These are phyloP conservation scores for Anguilla pacifica DNA, from an alignment of 2,797 vertebrate species.

Conservation along the genomic window DNA sequence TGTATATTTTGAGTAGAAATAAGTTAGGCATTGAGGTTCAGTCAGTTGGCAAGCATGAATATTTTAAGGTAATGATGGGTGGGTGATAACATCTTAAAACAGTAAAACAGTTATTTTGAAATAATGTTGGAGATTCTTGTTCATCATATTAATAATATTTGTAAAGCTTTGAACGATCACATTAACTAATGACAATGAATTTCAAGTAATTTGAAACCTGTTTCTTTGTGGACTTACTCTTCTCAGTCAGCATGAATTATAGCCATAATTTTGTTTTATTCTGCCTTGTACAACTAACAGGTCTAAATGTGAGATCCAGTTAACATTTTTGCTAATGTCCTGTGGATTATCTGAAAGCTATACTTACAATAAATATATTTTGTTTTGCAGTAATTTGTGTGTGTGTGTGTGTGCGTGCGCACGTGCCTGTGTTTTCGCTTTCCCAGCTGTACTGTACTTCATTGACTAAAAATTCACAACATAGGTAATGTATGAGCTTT, in stretches of 20 bases:
- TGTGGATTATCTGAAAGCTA: background rate
- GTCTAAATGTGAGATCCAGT: conserved; percentile 37
- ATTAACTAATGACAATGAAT: conserved; percentile 36
- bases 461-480: conserved; percentile 1
- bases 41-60: background rate
- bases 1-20: conserved; percentile 17
- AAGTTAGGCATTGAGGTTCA: background rate
- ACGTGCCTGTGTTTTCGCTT: conserved; percentile 19
- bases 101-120: background rate
- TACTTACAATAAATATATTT: background rate
- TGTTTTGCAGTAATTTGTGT: conserved; percentile 31
- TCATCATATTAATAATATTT: background rate
- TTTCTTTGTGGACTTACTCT: conserved; percentile 7
- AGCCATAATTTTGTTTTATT: conserved; percentile 19
- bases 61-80: background rate
- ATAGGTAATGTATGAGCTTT: conserved; percentile 7
- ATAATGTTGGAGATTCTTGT: background rate
- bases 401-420: conserved; percentile 1
- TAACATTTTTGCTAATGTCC: background rate
- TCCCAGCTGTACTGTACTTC: conserved; percentile 14
- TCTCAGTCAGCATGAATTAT: conserved; percentile 39
- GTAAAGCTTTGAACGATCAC: background rate
- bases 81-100: background rate
- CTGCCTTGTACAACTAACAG: conserved; percentile 36
- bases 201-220: conserved; percentile 18